Base-by-base conservation (phyloP, 2,797 vertebrate genomes). In the Decapterus maruadsi region DNA sequence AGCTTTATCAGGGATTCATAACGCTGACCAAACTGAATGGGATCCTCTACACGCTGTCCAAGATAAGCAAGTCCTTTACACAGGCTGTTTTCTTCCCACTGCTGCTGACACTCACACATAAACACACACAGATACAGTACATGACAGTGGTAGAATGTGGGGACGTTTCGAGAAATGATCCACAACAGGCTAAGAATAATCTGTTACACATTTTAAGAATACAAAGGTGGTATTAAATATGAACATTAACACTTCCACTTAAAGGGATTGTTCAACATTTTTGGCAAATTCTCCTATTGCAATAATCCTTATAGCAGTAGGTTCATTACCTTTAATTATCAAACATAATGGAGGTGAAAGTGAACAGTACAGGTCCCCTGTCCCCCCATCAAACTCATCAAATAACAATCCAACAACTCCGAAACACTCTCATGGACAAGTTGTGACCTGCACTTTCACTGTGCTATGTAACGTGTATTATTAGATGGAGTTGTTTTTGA, bases 1-100 rank as follows among this genome's bases (percentile, higher is more conserved):
- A 89, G 79, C 63, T 65, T 87, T 77, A 88, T 85, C 74, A 77
- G 67, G 83, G 69, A 85, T 79, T 88, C 84, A 87, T 83, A 89
- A 83, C 31, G 10, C 68, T 67, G 85, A 81, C 63, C 45, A 29
- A 68, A 80, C 81, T 71, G 60, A 82, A 83, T 81, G 72, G 64
- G 72, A 75, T 65, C 62, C 53, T 80, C 68, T 8, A 14, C 43
- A 54, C 0, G 4, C 48, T 60, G 79, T 72, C 63, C 43, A 11
- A 66, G 58, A 72, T 26, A 0, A 66, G 65, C 63, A 7, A 78
- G 68, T 77, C 59, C 65, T 75, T 71, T 59, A 75, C 71, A 73
- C 3, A 29, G 45, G 17, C 59, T 1, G 55, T 83, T 75, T 77
- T 53, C 42, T 56, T 31, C 63, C 31, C 38, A 8, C 46, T 11